These are phyloP conservation scores for Carcharodon carcharias DNA, from an alignment of 2,797 vertebrate species.

Conservation along the genomic window DNA sequence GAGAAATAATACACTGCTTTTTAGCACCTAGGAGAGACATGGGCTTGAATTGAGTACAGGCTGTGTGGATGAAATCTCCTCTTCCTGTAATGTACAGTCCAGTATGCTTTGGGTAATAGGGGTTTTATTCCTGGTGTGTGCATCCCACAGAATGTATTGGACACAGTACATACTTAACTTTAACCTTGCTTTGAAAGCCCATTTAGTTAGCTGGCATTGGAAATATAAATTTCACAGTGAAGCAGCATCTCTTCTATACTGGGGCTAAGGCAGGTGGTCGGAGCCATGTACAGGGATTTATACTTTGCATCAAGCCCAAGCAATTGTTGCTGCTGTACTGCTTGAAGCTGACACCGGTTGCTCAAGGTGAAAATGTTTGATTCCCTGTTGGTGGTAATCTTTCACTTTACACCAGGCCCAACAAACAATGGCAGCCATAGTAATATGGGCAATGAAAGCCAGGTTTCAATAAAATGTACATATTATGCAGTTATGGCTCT, in stretches of 20 bases:
- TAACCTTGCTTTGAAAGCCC: neutral
- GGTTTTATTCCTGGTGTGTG: neutral
- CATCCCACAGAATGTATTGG: neutral
- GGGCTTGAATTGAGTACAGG: neutral
- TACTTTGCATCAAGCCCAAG: neutral
- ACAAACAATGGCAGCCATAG: neutral
- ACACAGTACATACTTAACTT: neutral
- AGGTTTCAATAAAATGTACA: neutral
- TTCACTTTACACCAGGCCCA: neutral
- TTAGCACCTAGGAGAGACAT: neutral
- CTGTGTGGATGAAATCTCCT: neutral
- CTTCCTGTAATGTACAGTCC: neutral
- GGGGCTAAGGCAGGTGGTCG: neutral
- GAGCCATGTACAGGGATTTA: neutral
- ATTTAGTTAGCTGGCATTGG: neutral
- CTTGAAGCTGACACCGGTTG: neutral
- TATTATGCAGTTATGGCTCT: slow-evolving; percentile 18
- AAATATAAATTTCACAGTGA: neutral
- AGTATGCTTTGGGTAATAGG: neutral
- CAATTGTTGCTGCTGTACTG: neutral
- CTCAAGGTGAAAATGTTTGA: neutral
- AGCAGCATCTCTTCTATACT: neutral
- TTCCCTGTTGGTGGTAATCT: neutral
- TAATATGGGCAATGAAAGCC: neutral
- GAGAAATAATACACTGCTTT: neutral